A percentile compares a stretch with the other conserved stretches of the same genome.
phyloP scores from a whole-genome alignment of 1,140 invertebrate genomes.

The Neomicropteryx cornuta region DNA sequence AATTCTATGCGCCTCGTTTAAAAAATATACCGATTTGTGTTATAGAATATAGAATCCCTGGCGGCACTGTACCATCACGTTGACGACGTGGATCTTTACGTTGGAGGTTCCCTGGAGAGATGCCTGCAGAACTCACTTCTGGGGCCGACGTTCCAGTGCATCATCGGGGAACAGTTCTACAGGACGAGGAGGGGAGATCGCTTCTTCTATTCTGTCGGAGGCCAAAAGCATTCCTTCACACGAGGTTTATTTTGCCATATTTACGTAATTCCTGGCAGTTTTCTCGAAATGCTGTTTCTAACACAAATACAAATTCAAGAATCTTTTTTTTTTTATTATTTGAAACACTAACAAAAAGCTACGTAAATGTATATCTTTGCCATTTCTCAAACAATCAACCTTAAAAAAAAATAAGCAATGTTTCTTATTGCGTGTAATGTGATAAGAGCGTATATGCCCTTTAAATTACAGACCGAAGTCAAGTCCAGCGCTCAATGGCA shows the following conservation, averaged over 20 bases:
- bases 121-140: slow-evolving; percentile 64
- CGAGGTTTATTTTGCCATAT: slow-evolving; percentile 52
- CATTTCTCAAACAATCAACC: not conserved
- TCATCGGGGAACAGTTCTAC: slow-evolving; percentile 82
- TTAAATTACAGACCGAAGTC: too few relatives aligned
- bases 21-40: too few relatives aligned
- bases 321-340: slow-evolving; percentile 1
- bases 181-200: slow-evolving; percentile 71
- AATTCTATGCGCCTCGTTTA: too few relatives aligned
- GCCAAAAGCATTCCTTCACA: slow-evolving; percentile 56
- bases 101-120: slow-evolving; percentile 71
- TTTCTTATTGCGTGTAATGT: too few relatives aligned
- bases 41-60: slow-evolving; percentile 54
- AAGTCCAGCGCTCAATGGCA: too few relatives aligned
- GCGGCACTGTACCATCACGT: slow-evolving; percentile 54
- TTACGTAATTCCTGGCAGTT: too few relatives aligned
- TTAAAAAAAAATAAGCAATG: too few relatives aligned
- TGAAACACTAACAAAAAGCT: not conserved
- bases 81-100: slow-evolving; percentile 83
- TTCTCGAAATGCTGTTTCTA: too few relatives aligned
- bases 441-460: too few relatives aligned
- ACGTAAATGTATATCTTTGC: not conserved
- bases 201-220: slow-evolving; percentile 69
- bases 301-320: too few relatives aligned
- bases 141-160: slow-evolving; percentile 87